phyloP scores from a whole-genome alignment of 2,888 invertebrate genomes.

The Rhorus exstirpatorius region DNA sequence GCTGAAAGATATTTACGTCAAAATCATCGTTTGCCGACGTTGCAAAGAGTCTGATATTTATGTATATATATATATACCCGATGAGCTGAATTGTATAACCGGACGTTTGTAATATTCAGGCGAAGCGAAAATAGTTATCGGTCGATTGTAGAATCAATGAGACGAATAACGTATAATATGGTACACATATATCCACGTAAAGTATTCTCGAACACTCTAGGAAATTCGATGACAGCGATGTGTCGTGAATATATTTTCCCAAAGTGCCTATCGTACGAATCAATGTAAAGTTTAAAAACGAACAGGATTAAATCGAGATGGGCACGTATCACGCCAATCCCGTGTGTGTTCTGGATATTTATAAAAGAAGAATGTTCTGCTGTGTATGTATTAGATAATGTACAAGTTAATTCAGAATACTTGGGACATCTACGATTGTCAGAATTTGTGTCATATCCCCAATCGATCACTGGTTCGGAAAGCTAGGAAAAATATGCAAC shows the following conservation, averaged over 20 bases:
- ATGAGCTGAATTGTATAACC: background rate
- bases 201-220: conserved; percentile 15
- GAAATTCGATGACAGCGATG: conserved; percentile 23
- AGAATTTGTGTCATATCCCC: too few species aligned
- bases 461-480: too few species aligned
- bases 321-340: background rate
- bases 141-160: conserved; percentile 68
- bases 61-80: conserved; percentile 4
- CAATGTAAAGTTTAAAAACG: conserved; percentile 35
- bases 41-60: conserved; percentile 1
- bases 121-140: conserved; percentile 48
- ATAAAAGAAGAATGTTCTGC: background rate
- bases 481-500: too few species aligned
- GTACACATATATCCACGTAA: background rate
- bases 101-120: conserved; percentile 18
- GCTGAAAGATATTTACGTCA: conserved; percentile 23
- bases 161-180: background rate
- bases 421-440: too few species aligned
- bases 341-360: background rate
- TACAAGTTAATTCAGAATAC: background rate
- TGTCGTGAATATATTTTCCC: conserved; percentile 31
- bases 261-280: conserved; percentile 25
- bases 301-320: conserved; percentile 31
- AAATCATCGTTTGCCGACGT: conserved; percentile 26
- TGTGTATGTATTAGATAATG: background rate